Conservation (phyloP, 2,888 invertebrate genomes). For the Hypomecis punctinalis region DNA sequence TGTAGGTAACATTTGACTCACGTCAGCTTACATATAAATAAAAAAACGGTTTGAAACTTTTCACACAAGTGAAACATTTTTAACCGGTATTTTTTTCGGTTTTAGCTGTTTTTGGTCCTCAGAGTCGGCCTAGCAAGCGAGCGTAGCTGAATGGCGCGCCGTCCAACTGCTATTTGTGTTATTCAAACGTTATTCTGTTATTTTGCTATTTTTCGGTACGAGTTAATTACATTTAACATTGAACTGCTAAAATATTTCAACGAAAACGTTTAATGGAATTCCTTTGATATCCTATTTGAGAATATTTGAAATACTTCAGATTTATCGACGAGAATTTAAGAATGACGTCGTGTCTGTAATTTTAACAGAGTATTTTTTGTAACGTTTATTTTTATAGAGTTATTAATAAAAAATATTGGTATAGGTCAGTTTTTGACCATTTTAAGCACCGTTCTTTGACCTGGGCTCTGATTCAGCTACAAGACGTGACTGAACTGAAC, state of each 20-base stretch:
- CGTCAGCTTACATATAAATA: no score
- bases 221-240: conserved; percentile 39
- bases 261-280: conserved; percentile 12
- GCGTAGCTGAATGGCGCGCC: conserved; percentile 42
- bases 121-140: conserved; percentile 4
- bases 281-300: background rate
- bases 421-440: no score
- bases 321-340: background rate
- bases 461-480: no score
- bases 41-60: no score
- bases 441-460: no score
- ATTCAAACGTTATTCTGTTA: conserved; percentile 35
- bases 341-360: no score
- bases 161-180: conserved; percentile 34
- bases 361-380: no score
- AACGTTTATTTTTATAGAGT: no score
- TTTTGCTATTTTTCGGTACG: conserved; percentile 38
- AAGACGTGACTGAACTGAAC: no score
- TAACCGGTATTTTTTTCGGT: conserved; percentile 8
- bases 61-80: background rate
- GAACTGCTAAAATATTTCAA: conserved; percentile 35
- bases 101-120: conserved; percentile 1
- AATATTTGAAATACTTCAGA: background rate
- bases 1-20: no score
- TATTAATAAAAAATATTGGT: no score